Conservation (phyloP, 2,888 invertebrate genomes). For the Meloe dianella region DNA sequence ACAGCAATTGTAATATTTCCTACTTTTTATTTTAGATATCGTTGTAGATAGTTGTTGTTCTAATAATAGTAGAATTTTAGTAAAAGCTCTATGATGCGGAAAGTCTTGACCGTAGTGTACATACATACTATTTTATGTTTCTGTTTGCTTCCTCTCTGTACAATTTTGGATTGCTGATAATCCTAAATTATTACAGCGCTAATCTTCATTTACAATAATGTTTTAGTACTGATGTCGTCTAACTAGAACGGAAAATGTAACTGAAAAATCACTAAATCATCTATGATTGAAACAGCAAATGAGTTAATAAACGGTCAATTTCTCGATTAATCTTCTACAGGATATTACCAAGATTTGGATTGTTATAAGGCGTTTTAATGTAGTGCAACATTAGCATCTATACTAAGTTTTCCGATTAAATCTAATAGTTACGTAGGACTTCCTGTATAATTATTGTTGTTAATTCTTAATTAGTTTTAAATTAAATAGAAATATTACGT, state of each 20-base stretch:
- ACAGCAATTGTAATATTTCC: neutral
- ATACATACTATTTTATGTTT: constrained; percentile 23
- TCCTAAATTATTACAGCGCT: constrained; percentile 37
- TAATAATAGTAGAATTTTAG: neutral
- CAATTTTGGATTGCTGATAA: constrained; percentile 39
- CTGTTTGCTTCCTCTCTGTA: constrained; percentile 31
- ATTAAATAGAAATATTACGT: constrained; percentile 2
- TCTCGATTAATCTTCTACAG: neutral
- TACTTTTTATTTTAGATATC: neutral
- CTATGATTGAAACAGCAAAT: neutral
- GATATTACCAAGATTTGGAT: neutral
- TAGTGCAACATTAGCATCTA: too few species aligned
- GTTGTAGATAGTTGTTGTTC: neutral
- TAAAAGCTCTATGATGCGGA: constrained; percentile 14
- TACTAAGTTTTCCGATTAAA: too few species aligned
- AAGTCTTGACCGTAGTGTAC: constrained; percentile 11
- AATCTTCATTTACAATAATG: constrained; percentile 37
- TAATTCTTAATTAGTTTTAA: neutral
- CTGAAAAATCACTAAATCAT: neutral
- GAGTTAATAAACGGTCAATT: neutral
- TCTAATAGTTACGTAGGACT: too few species aligned
- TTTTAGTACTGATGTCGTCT: too few species aligned
- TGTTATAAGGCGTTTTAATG: neutral
- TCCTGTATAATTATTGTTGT: too few species aligned
- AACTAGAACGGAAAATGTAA: neutral